Evolutionary conservation across 2,113 vertebrate genomes (phyloP).

Genomic region (Accipiter cooperii): DNA sequence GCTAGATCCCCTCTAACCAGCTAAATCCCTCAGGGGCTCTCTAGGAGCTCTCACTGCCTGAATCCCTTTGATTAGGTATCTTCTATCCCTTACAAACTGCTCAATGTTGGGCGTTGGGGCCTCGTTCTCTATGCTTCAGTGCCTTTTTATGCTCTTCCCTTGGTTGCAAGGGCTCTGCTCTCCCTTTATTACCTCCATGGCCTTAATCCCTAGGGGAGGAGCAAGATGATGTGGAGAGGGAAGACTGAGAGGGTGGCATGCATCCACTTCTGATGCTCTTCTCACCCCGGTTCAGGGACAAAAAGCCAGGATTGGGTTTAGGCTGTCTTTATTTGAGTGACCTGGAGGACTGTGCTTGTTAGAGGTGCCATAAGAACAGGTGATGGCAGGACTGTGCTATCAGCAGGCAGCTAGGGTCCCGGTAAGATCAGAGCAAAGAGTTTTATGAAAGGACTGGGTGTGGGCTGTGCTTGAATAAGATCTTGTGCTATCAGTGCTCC

Average conservation of each 20-base stretch:
- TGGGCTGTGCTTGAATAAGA: background rate
- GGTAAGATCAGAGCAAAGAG: background rate
- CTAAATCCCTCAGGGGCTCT: background rate
- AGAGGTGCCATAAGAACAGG: background rate
- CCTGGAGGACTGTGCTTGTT: background rate
- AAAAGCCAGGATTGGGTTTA: background rate
- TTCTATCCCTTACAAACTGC: background rate
- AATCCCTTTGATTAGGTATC: background rate
- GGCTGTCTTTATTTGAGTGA: background rate
- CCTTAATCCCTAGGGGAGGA: background rate
- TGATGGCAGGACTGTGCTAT: background rate
- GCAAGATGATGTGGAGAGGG: background rate
- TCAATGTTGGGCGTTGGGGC: background rate
- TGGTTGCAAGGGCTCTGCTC: background rate
- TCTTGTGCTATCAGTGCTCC: background rate
- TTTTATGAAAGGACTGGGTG: background rate
- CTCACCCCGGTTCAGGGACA: background rate
- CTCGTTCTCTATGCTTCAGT: background rate
- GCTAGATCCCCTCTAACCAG: background rate
- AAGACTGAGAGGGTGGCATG: background rate
- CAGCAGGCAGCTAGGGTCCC: background rate
- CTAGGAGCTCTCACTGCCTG: background rate
- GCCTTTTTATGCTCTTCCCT: background rate
- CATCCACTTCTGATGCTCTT: background rate
- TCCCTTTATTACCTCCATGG: background rate